Conservation (phyloP, 2,113 vertebrate species). For the Heptranchias perlo region DNA sequence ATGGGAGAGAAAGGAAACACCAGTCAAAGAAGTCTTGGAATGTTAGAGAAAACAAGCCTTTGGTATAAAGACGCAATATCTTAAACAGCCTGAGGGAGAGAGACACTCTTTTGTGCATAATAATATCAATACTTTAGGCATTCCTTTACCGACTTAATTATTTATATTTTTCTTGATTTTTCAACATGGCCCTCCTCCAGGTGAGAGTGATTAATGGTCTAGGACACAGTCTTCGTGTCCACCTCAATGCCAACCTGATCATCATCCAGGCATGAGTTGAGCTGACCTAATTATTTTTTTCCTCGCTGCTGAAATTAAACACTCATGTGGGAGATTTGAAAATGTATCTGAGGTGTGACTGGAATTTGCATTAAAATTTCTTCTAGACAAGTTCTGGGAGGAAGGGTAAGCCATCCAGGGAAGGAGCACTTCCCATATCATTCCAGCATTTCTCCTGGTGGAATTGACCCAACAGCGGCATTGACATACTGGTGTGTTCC, state of each 20-base stretch:
- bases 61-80: background rate
- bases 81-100: background rate
- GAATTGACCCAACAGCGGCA: background rate
- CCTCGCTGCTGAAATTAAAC: background rate
- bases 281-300: background rate
- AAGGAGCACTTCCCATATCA: background rate
- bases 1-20: background rate
- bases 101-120: background rate
- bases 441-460: background rate
- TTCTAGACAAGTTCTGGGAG: background rate
- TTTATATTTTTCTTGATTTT: background rate
- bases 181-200: too few relatives aligned
- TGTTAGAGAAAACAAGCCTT: background rate
- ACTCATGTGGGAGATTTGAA: background rate
- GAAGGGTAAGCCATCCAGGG: background rate
- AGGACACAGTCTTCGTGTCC: background rate
- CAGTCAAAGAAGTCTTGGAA: background rate
- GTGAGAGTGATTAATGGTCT: background rate
- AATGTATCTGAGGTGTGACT: background rate
- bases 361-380: background rate
- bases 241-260: background rate
- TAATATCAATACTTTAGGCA: background rate
- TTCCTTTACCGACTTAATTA: background rate
- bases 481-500: background rate
- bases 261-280: background rate